Conservation (phyloP, 2,888 invertebrate species). For the Antheraea assamensis region DNA sequence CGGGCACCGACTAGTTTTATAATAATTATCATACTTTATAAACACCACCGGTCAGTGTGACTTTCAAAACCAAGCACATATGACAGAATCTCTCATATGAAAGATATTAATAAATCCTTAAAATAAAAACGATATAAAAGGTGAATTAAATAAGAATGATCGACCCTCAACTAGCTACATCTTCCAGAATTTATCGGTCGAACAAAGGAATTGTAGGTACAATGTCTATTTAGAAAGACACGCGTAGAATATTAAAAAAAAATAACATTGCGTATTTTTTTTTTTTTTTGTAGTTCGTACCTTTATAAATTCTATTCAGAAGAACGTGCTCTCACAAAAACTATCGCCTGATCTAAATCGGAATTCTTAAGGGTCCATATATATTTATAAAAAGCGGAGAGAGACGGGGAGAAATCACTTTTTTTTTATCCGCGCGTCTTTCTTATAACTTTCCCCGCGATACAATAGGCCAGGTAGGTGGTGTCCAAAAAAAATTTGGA, state of each 20-base stretch:
- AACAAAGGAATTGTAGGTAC: slow-evolving; percentile 49
- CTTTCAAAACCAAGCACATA: no score
- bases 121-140: neutral
- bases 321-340: slow-evolving; percentile 65
- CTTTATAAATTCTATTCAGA: slow-evolving; percentile 37
- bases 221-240: slow-evolving; percentile 57
- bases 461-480: slow-evolving; percentile 72
- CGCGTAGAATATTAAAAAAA: slow-evolving; percentile 63
- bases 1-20: no score
- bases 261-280: slow-evolving; percentile 55
- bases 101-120: neutral
- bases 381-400: slow-evolving; percentile 45
- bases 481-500: slow-evolving; percentile 52
- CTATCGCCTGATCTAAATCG: slow-evolving; percentile 65
- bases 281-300: slow-evolving; percentile 40
- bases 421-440: slow-evolving; percentile 64
- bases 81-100: no score
- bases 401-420: slow-evolving; percentile 64
- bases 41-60: neutral
- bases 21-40: neutral
- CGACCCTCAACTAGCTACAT: slow-evolving; percentile 24
- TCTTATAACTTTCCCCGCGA: slow-evolving; percentile 75
- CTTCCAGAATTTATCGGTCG: slow-evolving; percentile 21
- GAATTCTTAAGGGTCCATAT: slow-evolving; percentile 61
- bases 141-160: neutral